These are phyloP conservation scores for Pantherophis guttatus DNA, from an alignment of 2,113 vertebrate species.

Conservation along the genomic window DNA sequence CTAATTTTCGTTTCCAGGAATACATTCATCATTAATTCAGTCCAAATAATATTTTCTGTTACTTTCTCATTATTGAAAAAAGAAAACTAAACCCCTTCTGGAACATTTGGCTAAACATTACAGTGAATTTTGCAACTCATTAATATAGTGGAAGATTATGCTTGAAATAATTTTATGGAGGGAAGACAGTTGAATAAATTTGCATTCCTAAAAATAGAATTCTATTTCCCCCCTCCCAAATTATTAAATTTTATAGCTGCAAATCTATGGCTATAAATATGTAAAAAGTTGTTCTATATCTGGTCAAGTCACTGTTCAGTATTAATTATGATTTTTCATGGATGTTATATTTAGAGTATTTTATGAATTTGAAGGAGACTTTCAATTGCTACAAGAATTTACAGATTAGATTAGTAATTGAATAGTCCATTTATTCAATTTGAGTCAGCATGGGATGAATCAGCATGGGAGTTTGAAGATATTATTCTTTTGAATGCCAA, in stretches of 20 bases:
- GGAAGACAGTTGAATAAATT: background rate
- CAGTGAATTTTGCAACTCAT: background rate
- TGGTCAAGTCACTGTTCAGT: background rate
- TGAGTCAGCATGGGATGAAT: background rate
- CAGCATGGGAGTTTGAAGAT: background rate
- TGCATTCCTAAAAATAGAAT: background rate
- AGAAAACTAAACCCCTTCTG: background rate
- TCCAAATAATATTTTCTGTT: background rate
- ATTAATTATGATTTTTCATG: background rate
- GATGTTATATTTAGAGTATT: background rate
- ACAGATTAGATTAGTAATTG: background rate
- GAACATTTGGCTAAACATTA: background rate
- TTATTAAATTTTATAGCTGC: background rate
- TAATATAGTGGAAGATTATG: background rate
- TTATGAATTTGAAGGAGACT: background rate
- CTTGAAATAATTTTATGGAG: background rate
- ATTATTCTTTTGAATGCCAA: background rate
- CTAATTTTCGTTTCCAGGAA: background rate
- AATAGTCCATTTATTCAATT: background rate
- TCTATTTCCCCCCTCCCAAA: no score
- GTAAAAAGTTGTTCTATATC: background rate
- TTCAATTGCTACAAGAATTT: background rate
- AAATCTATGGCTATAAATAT: background rate
- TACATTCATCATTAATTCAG: background rate
- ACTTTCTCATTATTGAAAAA: background rate